Percentiles rank a stretch among this genome's conserved stretches.
phyloP scores from a whole-genome alignment of 2,113 vertebrate genomes.

The Galeopterus variegatus region DNA sequence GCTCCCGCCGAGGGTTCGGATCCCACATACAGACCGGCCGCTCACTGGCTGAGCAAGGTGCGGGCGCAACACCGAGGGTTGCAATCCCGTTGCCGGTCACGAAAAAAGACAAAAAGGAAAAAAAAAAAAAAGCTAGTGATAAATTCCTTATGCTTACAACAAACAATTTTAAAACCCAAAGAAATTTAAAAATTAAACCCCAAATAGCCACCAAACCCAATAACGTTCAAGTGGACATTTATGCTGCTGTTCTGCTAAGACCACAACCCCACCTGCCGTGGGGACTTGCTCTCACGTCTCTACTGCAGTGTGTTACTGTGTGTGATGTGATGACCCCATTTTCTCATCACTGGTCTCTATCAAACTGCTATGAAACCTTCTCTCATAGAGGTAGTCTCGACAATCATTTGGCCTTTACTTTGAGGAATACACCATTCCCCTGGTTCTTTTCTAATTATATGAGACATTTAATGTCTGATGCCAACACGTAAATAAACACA shows the following conservation, averaged over 20 bases:
- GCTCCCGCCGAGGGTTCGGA: no score
- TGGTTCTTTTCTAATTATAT: background rate
- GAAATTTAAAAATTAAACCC: background rate
- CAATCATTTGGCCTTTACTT: background rate
- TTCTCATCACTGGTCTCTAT: background rate
- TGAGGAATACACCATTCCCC: background rate
- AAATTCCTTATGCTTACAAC: background rate
- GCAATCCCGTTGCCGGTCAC: no score
- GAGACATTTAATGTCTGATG: slow-evolving; percentile 27
- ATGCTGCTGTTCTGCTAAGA: background rate
- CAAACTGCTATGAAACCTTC: background rate
- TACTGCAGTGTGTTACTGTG: background rate
- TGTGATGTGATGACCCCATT: background rate
- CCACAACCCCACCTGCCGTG: background rate
- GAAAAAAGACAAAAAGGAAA: no score
- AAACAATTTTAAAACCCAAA: background rate
- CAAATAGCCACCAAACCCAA: background rate
- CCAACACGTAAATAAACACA: background rate
- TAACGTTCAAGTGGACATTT: background rate
- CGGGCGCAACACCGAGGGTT: no score
- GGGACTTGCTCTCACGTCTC: background rate
- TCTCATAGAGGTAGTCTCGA: background rate
- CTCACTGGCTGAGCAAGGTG: no score
- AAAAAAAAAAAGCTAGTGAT: background rate
- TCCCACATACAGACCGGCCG: no score